A percentile compares a stretch with the other conserved stretches of the same genome.
phyloP scores from a whole-genome alignment of 2,113 vertebrate species.

The Carollia perspicillata region DNA sequence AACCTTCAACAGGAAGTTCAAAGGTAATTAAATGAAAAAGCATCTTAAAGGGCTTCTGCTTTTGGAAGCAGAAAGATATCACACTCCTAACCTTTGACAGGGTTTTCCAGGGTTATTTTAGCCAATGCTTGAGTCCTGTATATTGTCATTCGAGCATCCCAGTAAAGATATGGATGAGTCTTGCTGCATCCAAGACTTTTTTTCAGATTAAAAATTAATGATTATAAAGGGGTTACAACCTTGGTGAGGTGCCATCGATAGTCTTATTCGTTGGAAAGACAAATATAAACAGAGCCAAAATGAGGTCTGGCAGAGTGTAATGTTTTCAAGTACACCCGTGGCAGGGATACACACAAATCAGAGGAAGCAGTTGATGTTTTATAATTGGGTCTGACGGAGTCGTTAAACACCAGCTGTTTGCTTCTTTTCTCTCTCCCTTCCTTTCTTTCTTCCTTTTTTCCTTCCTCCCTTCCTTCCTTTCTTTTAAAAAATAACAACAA shows the following conservation, averaged over 20 bases:
- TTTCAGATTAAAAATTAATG: conserved; percentile 87
- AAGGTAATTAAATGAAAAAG: conserved; percentile 58
- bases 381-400: conserved; percentile 97
- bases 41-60: conserved; percentile 42
- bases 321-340: conserved; percentile 87
- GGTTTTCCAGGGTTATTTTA: conserved; percentile 67
- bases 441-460: neutral
- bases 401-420: conserved; percentile 98
- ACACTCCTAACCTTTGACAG: conserved; percentile 45
- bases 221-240: conserved; percentile 83
- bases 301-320: conserved; percentile 81
- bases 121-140: conserved; percentile 34
- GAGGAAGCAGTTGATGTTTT: conserved; percentile 95
- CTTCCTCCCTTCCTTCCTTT: neutral
- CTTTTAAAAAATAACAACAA: conserved; percentile 63
- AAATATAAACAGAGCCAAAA: conserved; percentile 86
- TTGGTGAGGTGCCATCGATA: conserved; percentile 84
- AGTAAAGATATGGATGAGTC: conserved; percentile 78
- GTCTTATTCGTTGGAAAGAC: conserved; percentile 84
- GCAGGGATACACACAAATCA: conserved; percentile 92
- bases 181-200: conserved; percentile 78
- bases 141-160: conserved; percentile 72
- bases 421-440: conserved; percentile 67
- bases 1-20: conserved; percentile 56
- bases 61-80: conserved; percentile 58